Conservation (phyloP, 92 coral and sea anemone genomes). For the Palythoa heliodiscus region DNA sequence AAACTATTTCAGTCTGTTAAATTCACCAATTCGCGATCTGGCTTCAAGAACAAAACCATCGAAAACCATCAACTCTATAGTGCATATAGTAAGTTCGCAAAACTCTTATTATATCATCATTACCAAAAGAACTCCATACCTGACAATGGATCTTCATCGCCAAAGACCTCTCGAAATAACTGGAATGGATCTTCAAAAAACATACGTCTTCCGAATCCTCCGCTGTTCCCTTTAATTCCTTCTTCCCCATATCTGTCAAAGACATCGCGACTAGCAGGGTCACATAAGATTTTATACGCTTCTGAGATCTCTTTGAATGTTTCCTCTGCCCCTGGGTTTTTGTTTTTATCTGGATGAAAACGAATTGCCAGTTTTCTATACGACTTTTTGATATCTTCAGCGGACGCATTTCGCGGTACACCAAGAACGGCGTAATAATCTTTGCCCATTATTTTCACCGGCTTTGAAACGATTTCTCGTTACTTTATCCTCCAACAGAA, state of each 20-base stretch:
- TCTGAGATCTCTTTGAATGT: conserved; percentile 91
- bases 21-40: neutral
- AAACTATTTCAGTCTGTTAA: neutral
- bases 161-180: conserved; percentile 87
- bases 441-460: conserved; percentile 72
- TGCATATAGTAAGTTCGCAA: neutral
- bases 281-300: conserved; percentile 90
- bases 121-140: conserved; percentile 47
- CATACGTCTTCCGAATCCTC: conserved; percentile 59
- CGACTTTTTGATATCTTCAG: conserved; percentile 92
- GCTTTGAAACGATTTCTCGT: conserved; percentile 11
- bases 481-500: neutral
- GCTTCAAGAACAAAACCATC: neutral
- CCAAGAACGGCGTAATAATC: conserved; percentile 94
- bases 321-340: conserved; percentile 86
- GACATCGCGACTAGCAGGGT: conserved; percentile 76
- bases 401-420: conserved; percentile 89
- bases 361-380: conserved; percentile 91
- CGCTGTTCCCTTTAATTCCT: conserved; percentile 72
- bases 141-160: conserved; percentile 76
- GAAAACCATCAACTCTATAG: neutral
- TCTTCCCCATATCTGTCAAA: conserved; percentile 96
- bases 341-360: conserved; percentile 98
- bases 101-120: neutral
- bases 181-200: conserved; percentile 81